phyloP scores from a whole-genome alignment of 2,888 invertebrate genomes.

The Luperina testacea region DNA sequence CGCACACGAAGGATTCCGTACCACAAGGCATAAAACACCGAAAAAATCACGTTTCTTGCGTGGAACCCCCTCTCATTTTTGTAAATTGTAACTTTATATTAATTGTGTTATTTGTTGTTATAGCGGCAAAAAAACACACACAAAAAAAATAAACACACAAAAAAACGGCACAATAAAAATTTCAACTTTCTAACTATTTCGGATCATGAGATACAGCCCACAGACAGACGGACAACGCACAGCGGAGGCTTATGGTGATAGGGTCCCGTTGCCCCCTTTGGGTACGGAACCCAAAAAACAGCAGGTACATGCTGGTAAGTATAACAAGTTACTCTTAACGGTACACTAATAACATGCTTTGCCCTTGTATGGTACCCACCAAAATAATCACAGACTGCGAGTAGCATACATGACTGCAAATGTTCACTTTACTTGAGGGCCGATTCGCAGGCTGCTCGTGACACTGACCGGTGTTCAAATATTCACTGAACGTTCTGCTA shows the following conservation, averaged over 20 bases:
- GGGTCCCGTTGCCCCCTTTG: not conserved
- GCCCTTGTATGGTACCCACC: slow-evolving; percentile 44
- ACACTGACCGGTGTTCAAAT: slow-evolving; percentile 47
- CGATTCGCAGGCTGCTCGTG: slow-evolving; percentile 38
- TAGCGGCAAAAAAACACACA: too few relatives aligned
- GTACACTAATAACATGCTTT: slow-evolving; percentile 22
- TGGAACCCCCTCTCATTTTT: too few relatives aligned
- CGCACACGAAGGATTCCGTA: not conserved
- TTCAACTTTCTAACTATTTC: not conserved
- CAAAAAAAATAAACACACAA: too few relatives aligned
- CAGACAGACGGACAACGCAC: not conserved
- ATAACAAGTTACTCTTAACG: slow-evolving; percentile 34
- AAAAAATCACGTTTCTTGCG: not conserved
- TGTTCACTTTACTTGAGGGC: slow-evolving; percentile 57
- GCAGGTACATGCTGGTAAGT: not conserved
- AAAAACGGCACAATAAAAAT: not conserved
- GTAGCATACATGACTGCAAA: slow-evolving; percentile 59
- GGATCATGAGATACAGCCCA: not conserved
- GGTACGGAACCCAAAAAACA: not conserved
- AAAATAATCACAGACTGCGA: slow-evolving; percentile 35
- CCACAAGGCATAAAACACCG: not conserved
- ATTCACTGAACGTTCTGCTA: slow-evolving; percentile 31
- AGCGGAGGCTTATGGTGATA: not conserved
- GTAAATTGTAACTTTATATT: not conserved
- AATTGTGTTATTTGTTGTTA: not conserved